Evolutionary conservation across 2,113 vertebrate species (phyloP).

Genomic region (Gobio gobio): DNA sequence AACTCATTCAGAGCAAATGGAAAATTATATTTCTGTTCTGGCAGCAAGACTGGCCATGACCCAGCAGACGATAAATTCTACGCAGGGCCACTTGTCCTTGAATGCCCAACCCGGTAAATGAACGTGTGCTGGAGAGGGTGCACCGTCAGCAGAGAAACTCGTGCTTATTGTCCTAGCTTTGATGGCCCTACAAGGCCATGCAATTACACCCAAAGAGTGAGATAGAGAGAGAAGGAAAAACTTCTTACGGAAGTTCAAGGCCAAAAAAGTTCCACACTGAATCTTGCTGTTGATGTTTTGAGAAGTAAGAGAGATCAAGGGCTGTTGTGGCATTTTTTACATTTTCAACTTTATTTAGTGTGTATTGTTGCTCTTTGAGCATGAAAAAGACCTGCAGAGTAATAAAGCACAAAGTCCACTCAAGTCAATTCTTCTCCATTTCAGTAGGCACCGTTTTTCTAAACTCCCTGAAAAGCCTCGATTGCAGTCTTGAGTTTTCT

Average conservation of each 20-base stretch:
- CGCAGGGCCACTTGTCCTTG: conserved; percentile 57
- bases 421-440: no score
- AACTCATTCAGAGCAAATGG: conserved; percentile 48
- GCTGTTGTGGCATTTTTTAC: neutral
- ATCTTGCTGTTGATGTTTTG: neutral
- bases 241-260: neutral
- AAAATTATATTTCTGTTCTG: conserved; percentile 46
- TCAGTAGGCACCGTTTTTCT: no score
- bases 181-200: conserved; percentile 6
- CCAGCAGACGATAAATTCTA: conserved; percentile 65
- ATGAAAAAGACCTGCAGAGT: no score
- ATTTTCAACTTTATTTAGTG: neutral
- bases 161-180: conserved; percentile 10
- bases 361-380: no score
- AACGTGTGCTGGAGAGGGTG: conserved; percentile 42
- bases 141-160: conserved; percentile 50
- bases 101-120: conserved; percentile 52
- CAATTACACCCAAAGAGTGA: conserved; percentile 40
- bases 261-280: neutral
- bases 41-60: conserved; percentile 58
- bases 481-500: no score
- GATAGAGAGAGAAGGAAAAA: neutral
- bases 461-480: no score
- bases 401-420: no score
- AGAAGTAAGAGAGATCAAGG: neutral